These are phyloP conservation scores for Balanococcus diminutus DNA, from an alignment of 2,888 invertebrate species.

Conservation along the genomic window DNA sequence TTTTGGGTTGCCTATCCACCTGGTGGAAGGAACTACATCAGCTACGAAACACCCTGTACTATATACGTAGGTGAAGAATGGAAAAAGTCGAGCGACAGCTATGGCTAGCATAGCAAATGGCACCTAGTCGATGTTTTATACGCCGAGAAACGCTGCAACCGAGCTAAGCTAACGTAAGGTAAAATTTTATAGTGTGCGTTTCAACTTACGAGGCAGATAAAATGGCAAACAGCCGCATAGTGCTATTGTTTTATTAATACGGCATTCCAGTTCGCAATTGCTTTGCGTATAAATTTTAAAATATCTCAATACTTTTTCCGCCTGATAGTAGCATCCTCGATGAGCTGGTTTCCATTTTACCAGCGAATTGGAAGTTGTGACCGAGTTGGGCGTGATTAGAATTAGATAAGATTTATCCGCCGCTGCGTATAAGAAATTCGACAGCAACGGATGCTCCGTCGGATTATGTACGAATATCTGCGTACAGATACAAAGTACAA, in stretches of 20 bases:
- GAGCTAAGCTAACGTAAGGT: neutral
- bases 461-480: constrained; percentile 61
- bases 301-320: constrained; percentile 57
- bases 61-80: too few species aligned
- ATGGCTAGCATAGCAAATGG: neutral
- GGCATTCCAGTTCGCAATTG: constrained; percentile 58
- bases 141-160: neutral
- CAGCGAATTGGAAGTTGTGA: constrained; percentile 55
- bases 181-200: neutral
- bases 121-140: neutral
- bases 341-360: constrained; percentile 56
- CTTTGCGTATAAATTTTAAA: constrained; percentile 58
- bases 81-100: too few species aligned
- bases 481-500: neutral
- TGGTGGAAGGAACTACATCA: too few species aligned
- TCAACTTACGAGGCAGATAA: constrained; percentile 57
- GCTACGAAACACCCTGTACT: too few species aligned
- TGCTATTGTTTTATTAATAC: constrained; percentile 57
- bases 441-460: constrained; percentile 59
- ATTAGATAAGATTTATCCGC: constrained; percentile 54
- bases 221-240: constrained; percentile 57
- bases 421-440: constrained; percentile 54
- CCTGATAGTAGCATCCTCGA: constrained; percentile 58
- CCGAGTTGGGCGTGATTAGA: constrained; percentile 47
- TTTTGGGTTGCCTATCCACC: too few species aligned